A percentile compares a stretch with the other conserved stretches of the same genome.
Evolutionary conservation across 2,888 invertebrate species (phyloP).

Genomic region (Hypena proboscidalis): DNA sequence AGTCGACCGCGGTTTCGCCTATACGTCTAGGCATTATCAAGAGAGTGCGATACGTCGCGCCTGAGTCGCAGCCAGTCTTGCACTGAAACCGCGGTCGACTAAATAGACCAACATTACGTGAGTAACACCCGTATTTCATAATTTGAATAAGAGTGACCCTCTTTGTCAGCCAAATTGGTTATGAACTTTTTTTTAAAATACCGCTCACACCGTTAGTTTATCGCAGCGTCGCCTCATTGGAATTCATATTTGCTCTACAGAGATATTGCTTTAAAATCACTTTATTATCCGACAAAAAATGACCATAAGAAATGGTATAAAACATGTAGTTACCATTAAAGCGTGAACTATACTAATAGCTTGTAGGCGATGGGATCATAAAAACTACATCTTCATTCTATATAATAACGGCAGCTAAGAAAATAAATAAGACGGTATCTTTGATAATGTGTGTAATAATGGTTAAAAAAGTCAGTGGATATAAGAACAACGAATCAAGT

Average conservation of each 20-base stretch:
- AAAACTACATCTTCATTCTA: slow-evolving; percentile 74
- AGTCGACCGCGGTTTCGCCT: too few relatives aligned
- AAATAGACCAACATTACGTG: too few relatives aligned
- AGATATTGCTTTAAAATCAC: slow-evolving; percentile 49
- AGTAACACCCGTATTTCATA: too few relatives aligned
- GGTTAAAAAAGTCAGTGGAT: slow-evolving; percentile 58
- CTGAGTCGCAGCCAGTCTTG: too few relatives aligned
- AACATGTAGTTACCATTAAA: slow-evolving; percentile 63
- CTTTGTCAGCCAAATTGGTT: slow-evolving; percentile 3
- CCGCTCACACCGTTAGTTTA: slow-evolving; percentile 38
- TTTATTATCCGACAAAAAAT: slow-evolving; percentile 54
- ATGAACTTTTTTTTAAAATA: slow-evolving; percentile 3
- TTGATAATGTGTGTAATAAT: slow-evolving; percentile 68
- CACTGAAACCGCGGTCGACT: too few relatives aligned
- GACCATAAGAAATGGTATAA: slow-evolving; percentile 62
- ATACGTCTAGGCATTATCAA: too few relatives aligned
- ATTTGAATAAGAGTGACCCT: background rate
- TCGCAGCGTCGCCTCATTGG: slow-evolving; percentile 16
- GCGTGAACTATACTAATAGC: slow-evolving; percentile 68
- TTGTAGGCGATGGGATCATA: slow-evolving; percentile 57
- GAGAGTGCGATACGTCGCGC: too few relatives aligned
- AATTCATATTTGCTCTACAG: slow-evolving; percentile 45
- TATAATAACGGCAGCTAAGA: slow-evolving; percentile 70
- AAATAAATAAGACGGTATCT: slow-evolving; percentile 71
- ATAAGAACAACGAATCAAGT: slow-evolving; percentile 45